A percentile compares a stretch with the other conserved stretches of the same genome.
phyloP scores from a whole-genome alignment of 1,140 invertebrate genomes.

The Macrobrachium nipponense region DNA sequence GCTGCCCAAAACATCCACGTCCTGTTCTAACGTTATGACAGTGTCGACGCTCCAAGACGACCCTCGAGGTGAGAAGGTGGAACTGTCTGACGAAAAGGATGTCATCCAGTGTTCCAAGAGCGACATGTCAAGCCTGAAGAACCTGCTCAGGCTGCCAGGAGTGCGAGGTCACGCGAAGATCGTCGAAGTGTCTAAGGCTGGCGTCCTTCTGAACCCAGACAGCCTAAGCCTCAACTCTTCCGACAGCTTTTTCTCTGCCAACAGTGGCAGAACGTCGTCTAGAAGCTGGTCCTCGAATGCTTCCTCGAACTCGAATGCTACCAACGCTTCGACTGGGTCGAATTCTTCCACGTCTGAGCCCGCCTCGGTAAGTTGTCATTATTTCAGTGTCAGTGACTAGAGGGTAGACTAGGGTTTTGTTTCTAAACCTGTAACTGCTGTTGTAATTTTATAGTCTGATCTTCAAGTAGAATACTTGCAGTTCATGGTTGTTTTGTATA shows the following conservation, averaged over 20 bases:
- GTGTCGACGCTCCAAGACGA: constrained; percentile 13
- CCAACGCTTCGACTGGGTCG: constrained; percentile 40
- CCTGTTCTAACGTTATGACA: constrained; percentile 31
- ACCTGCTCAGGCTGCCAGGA: constrained; percentile 43
- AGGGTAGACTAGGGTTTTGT: neutral
- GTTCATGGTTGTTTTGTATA: too few relatives aligned
- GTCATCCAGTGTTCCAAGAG: constrained; percentile 18
- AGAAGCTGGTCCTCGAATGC: constrained; percentile 55
- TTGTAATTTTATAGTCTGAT: too few relatives aligned
- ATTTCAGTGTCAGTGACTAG: neutral
- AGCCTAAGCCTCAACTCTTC: constrained; percentile 50
- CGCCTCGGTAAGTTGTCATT: constrained; percentile 42
- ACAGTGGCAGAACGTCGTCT: constrained; percentile 47
- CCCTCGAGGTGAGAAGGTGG: constrained; percentile 8
- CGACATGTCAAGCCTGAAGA: constrained; percentile 50
- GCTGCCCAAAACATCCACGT: neutral
- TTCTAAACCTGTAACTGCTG: too few relatives aligned
- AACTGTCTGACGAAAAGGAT: neutral
- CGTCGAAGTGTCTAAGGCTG: constrained; percentile 32
- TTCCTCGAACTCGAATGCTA: constrained; percentile 44
- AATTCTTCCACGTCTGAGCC: constrained; percentile 47
- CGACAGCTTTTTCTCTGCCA: constrained; percentile 49
- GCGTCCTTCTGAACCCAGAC: constrained; percentile 33
- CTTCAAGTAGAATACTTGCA: too few relatives aligned
- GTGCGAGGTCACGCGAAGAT: constrained; percentile 49